These are phyloP conservation scores for Podarcis lilfordi DNA, from an alignment of 2,797 vertebrate genomes.

Conservation along the genomic window DNA sequence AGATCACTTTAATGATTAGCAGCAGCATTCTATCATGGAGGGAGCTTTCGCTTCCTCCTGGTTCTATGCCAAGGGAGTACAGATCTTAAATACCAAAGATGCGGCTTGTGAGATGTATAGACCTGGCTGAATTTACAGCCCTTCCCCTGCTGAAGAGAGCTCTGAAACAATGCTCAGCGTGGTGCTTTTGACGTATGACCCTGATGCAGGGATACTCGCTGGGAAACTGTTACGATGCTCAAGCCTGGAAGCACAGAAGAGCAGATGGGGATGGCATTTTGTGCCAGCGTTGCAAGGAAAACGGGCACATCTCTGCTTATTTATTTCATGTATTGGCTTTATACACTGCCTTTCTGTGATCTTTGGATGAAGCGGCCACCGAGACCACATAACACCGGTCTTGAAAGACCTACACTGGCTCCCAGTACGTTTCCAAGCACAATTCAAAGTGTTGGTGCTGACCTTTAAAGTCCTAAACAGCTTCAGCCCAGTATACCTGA, in stretches of 20 bases:
- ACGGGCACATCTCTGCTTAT: not conserved
- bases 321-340: too few species aligned
- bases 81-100: not conserved
- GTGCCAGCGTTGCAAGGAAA: not conserved
- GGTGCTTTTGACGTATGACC: not conserved
- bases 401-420: too few species aligned
- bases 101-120: not conserved
- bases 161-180: not conserved
- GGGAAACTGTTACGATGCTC: too few species aligned
- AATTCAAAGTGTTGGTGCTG: too few species aligned
- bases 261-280: too few species aligned
- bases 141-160: not conserved
- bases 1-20: conserved; percentile 5
- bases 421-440: too few species aligned
- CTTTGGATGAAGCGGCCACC: too few species aligned
- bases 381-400: too few species aligned
- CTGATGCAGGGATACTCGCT: not conserved
- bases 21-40: not conserved
- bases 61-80: not conserved
- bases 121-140: not conserved
- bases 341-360: too few species aligned
- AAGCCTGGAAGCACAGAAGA: not conserved
- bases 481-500: too few species aligned
- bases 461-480: too few species aligned
- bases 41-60: not conserved